Percentiles rank a stretch among this genome's conserved stretches.
Conservation (phyloP, 1,140 invertebrate species). For the Macrosteles quadrilineatus region DNA sequence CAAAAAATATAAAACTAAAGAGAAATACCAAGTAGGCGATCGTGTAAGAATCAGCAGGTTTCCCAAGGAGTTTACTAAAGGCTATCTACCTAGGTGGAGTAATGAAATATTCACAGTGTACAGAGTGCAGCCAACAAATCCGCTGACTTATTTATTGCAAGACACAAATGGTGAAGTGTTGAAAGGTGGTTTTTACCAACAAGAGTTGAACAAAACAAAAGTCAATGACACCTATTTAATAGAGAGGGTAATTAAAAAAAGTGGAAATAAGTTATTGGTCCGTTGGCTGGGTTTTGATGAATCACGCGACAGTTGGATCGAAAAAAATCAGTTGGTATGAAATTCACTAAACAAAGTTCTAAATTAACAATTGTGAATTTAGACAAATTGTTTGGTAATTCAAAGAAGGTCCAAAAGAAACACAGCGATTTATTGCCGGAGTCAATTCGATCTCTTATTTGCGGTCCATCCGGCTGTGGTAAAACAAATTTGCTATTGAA, state of each 20-base stretch:
- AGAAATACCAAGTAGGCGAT: constrained; percentile 38
- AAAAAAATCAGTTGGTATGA: constrained; percentile 29
- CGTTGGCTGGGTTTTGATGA: constrained; percentile 49
- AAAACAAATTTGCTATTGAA: constrained; percentile 48
- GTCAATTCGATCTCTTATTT: constrained; percentile 43
- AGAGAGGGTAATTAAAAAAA: constrained; percentile 44
- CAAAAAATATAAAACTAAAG: constrained; percentile 32
- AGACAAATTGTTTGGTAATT: background rate
- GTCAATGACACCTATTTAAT: constrained; percentile 45
- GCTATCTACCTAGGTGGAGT: constrained; percentile 35
- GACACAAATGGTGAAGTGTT: constrained; percentile 34
- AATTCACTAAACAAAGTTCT: background rate
- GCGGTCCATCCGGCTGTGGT: constrained; percentile 45
- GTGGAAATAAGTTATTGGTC: constrained; percentile 46
- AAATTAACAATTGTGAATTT: background rate
- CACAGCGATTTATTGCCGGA: constrained; percentile 38
- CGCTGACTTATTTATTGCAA: constrained; percentile 33
- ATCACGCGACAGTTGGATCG: constrained; percentile 46
- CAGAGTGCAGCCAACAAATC: constrained; percentile 30
- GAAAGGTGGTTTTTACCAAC: constrained; percentile 44
- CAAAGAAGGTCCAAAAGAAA: constrained; percentile 1
- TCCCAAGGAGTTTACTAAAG: constrained; percentile 38
- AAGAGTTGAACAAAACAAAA: constrained; percentile 42
- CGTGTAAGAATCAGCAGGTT: constrained; percentile 35
- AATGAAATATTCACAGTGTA: constrained; percentile 31